These are phyloP conservation scores for Hydrotaea diabolus DNA, from an alignment of 2,888 invertebrate species.

Conservation along the genomic window DNA sequence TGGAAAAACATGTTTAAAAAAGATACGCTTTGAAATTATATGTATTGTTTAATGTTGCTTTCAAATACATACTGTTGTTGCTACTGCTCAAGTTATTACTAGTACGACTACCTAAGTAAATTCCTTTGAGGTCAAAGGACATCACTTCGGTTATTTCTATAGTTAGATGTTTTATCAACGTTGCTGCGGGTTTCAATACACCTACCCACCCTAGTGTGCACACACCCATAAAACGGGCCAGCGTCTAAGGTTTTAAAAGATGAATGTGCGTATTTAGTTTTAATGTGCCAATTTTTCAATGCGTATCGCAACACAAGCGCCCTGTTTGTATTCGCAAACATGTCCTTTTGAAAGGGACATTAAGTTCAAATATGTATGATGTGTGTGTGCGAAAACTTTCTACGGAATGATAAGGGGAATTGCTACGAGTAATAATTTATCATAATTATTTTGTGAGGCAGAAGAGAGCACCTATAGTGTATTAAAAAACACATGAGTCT, in stretches of 20 bases:
- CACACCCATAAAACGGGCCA: background rate
- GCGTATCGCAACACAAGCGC: background rate
- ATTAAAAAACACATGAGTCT: background rate
- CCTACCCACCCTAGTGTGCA: no score
- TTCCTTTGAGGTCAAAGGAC: slow-evolving; percentile 27
- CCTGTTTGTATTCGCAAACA: background rate
- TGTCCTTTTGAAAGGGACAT: background rate
- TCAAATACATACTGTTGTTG: slow-evolving; percentile 17
- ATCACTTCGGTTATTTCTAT: background rate
- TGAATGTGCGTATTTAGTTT: slow-evolving; percentile 28
- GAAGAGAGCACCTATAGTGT: background rate
- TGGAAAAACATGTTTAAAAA: slow-evolving; percentile 46
- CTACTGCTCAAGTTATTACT: background rate
- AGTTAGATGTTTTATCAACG: background rate
- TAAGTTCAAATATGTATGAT: background rate
- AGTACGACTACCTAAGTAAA: background rate
- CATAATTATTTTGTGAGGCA: slow-evolving; percentile 2
- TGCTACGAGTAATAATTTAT: background rate
- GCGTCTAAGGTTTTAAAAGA: background rate
- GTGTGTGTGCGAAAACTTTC: background rate
- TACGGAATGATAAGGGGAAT: background rate
- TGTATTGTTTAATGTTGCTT: slow-evolving; percentile 49
- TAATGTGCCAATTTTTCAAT: slow-evolving; percentile 23
- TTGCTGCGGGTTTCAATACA: no score
- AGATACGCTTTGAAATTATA: slow-evolving; percentile 62